phyloP scores from a whole-genome alignment of 2,113 vertebrate genomes.

The Axis porcinus region DNA sequence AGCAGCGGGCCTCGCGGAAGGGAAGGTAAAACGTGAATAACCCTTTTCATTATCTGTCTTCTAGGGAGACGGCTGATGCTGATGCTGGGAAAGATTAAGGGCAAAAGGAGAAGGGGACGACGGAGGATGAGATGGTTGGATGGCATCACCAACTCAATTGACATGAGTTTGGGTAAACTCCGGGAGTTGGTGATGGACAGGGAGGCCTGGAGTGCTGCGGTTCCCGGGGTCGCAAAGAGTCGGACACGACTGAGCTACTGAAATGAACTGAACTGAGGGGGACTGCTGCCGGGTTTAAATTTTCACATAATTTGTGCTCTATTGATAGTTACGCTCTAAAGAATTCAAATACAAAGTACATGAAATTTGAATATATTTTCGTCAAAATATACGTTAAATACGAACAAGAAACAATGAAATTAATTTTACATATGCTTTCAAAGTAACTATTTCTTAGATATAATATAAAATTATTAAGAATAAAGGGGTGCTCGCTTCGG shows the following conservation, averaged over 20 bases:
- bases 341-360: background rate
- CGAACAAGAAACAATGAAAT: background rate
- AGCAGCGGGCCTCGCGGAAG: background rate
- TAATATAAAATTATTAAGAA: constrained; percentile 6
- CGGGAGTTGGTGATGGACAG: background rate
- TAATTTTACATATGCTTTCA: background rate
- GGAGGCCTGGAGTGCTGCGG: background rate
- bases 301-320: background rate
- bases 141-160: background rate
- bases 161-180: background rate
- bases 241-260: background rate
- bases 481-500: background rate
- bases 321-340: background rate
- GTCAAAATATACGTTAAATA: background rate
- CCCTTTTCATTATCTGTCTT: background rate
- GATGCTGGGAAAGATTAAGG: background rate
- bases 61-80: background rate
- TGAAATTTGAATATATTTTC: background rate
- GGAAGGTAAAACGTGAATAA: background rate
- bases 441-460: background rate
- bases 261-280: background rate
- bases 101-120: background rate
- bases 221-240: background rate
- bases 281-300: background rate
- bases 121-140: background rate